Conservation (phyloP, 2,113 vertebrate species). For the Coracopsis vasa region DNA sequence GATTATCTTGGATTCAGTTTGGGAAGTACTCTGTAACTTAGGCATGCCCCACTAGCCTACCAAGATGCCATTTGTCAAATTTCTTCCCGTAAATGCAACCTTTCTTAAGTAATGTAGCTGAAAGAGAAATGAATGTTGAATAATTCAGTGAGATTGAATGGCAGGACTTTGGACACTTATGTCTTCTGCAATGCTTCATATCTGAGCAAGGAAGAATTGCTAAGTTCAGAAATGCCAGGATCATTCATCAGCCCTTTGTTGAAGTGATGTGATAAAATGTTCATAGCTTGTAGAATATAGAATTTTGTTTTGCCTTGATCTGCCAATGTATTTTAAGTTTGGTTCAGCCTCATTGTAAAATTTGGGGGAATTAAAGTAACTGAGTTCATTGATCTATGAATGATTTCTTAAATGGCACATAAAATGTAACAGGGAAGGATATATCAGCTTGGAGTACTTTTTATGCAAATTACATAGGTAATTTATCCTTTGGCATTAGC, state of each 20-base stretch:
- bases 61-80: not conserved
- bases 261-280: constrained; percentile 44
- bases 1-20: not conserved
- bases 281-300: constrained; percentile 46
- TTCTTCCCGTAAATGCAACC: not conserved
- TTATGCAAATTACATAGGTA: not conserved
- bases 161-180: constrained; percentile 31
- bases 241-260: constrained; percentile 49
- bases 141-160: constrained; percentile 18
- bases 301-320: not conserved
- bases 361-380: not conserved
- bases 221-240: constrained; percentile 59
- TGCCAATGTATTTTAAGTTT: not conserved
- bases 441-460: not conserved
- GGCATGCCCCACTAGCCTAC: not conserved
- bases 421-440: not conserved
- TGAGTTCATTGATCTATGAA: not conserved
- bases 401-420: not conserved
- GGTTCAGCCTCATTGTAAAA: not conserved
- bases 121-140: constrained; percentile 17
- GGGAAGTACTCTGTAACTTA: not conserved
- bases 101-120: constrained; percentile 9
- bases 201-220: not conserved
- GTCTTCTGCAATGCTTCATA: constrained; percentile 45
- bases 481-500: not conserved